Percentiles rank a stretch among this genome's conserved stretches.
Evolutionary conservation across 2,888 invertebrate genomes (phyloP).

Genomic region (Muschampia plurimacula): DNA sequence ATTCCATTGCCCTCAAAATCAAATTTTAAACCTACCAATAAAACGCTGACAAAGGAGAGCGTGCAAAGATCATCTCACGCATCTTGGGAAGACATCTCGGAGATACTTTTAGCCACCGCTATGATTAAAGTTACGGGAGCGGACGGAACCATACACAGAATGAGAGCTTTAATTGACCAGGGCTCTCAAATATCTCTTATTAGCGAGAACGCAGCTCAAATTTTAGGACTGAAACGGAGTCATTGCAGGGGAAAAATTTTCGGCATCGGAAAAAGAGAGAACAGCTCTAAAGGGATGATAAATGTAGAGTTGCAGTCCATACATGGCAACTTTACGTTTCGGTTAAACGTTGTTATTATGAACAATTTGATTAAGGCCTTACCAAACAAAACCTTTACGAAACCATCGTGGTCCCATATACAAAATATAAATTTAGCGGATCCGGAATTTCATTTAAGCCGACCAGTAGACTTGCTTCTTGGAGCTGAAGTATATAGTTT

Average conservation of each 20-base stretch:
- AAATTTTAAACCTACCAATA: not conserved
- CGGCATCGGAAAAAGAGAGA: conserved; percentile 38
- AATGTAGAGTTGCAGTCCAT: conserved; percentile 33
- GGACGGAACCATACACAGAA: conserved; percentile 32
- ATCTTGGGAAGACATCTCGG: conserved; percentile 16
- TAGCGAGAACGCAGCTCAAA: conserved; percentile 41
- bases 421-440: conserved; percentile 33
- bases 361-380: conserved; percentile 38
- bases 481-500: conserved; percentile 33
- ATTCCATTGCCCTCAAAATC: not conserved
- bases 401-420: conserved; percentile 35
- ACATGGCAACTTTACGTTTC: conserved; percentile 29
- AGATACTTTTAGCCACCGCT: conserved; percentile 39
- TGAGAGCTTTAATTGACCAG: conserved; percentile 41
- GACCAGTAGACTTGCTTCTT: conserved; percentile 40
- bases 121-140: conserved; percentile 32
- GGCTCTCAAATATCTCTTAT: conserved; percentile 44
- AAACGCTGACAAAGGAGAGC: not conserved
- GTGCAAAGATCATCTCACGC: conserved; percentile 10
- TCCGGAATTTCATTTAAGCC: conserved; percentile 36
- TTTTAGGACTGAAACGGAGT: conserved; percentile 16
- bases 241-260: conserved; percentile 31
- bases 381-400: conserved; percentile 34
- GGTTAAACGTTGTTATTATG: conserved; percentile 32
- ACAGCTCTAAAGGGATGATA: conserved; percentile 37